These are phyloP conservation scores for Cisticola juncidis DNA, from an alignment of 2,113 vertebrate species.

Conservation along the genomic window DNA sequence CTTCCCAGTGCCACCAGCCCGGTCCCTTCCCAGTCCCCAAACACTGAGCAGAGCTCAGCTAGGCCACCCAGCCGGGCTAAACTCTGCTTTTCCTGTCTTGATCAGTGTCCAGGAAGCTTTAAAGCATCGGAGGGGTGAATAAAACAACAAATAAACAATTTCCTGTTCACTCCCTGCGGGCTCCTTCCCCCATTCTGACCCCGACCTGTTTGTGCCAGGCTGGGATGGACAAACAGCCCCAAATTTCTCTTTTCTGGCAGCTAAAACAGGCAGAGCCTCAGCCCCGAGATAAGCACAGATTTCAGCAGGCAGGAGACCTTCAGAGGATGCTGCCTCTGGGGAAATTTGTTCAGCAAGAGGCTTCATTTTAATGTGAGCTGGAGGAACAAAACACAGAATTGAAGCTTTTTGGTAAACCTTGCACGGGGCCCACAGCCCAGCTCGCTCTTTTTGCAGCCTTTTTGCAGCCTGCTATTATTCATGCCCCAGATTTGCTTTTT, in stretches of 20 bases:
- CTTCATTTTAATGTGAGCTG: neutral
- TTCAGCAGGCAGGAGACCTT: neutral
- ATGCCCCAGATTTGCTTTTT: neutral
- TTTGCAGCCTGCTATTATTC: neutral
- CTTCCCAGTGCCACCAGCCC: accelerated
- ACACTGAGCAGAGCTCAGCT: neutral
- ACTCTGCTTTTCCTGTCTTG: neutral
- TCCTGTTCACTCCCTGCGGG: neutral
- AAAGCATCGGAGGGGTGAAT: neutral
- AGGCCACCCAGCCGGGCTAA: neutral
- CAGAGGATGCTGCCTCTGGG: neutral
- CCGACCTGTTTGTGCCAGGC: accelerated
- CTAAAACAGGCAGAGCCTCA: neutral
- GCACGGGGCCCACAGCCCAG: neutral
- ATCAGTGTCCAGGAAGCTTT: neutral
- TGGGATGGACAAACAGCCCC: neutral
- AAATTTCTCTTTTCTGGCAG: neutral
- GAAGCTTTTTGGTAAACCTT: neutral
- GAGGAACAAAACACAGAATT: neutral
- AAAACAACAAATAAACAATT: neutral
- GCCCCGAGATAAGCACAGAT: neutral
- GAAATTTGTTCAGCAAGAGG: neutral
- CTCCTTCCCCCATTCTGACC: neutral
- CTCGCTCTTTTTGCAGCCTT: neutral
- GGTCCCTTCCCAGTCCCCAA: accelerated